Conservation (phyloP, 2,797 vertebrate genomes). For the Pangasius sanitwongsei region DNA sequence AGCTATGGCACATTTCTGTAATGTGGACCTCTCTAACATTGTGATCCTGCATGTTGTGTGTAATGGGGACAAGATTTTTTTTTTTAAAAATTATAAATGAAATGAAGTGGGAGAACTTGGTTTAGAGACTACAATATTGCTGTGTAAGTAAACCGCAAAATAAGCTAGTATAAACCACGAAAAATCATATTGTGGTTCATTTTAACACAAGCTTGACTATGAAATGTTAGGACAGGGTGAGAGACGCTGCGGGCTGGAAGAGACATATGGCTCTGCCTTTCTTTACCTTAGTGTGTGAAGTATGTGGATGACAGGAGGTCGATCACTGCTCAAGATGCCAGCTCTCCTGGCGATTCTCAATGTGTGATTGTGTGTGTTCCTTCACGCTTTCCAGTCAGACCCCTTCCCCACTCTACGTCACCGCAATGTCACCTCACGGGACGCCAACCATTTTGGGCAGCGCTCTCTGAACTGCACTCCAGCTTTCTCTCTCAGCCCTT, state of each 20-base stretch:
- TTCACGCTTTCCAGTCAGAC: neutral
- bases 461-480: neutral
- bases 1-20: neutral
- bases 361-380: neutral
- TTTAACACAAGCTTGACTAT: neutral
- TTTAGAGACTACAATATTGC: neutral
- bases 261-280: neutral
- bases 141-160: neutral
- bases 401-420: neutral
- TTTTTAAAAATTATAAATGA: neutral
- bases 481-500: neutral
- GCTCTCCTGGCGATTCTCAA: neutral
- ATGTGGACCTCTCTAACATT: neutral
- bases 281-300: slow-evolving; percentile 16
- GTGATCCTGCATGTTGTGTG: neutral
- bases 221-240: neutral
- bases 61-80: neutral
- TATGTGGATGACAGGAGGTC: neutral
- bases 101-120: neutral
- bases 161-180: neutral
- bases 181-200: neutral
- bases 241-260: neutral
- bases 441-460: neutral
- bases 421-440: neutral
- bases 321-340: neutral